phyloP scores from a whole-genome alignment of 2,113 vertebrate species.

The Erinaceus europaeus region DNA sequence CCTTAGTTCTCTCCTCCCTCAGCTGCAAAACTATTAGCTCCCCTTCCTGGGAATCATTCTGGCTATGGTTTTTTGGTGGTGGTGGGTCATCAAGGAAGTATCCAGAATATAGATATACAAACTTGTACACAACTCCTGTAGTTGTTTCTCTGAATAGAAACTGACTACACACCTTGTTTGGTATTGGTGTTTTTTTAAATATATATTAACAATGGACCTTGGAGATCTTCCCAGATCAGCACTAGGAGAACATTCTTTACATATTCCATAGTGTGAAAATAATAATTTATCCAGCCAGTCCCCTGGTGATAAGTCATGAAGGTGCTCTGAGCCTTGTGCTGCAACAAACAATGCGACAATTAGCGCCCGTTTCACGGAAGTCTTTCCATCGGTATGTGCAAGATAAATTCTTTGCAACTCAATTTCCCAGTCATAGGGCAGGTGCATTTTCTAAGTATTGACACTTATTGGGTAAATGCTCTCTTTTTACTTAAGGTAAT shows the following conservation, averaged over 20 bases:
- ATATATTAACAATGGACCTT: not conserved
- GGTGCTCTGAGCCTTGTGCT: not conserved
- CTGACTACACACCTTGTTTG: not conserved
- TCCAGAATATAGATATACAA: not conserved
- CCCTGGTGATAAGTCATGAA: not conserved
- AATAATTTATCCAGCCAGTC: not conserved
- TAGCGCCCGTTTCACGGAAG: not conserved
- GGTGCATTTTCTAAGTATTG: not conserved
- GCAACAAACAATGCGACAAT: not conserved
- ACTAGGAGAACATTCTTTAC: conserved; percentile 9
- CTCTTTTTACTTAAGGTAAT: no score
- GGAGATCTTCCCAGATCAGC: conserved; percentile 1
- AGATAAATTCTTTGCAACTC: not conserved
- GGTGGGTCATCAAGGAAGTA: not conserved
- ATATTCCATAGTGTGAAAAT: not conserved
- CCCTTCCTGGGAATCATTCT: not conserved
- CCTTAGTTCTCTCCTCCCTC: accelerated
- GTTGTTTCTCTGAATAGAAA: not conserved
- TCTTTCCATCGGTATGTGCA: accelerated
- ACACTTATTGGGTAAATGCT: not conserved
- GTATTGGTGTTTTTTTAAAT: not conserved
- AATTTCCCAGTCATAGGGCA: not conserved
- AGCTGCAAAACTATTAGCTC: no score
- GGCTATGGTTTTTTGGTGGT: not conserved
- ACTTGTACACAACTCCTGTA: not conserved